Evolutionary conservation across 92 coral and sea anemone species (phyloP).

Genomic region (Isaurus tuberculatus): DNA sequence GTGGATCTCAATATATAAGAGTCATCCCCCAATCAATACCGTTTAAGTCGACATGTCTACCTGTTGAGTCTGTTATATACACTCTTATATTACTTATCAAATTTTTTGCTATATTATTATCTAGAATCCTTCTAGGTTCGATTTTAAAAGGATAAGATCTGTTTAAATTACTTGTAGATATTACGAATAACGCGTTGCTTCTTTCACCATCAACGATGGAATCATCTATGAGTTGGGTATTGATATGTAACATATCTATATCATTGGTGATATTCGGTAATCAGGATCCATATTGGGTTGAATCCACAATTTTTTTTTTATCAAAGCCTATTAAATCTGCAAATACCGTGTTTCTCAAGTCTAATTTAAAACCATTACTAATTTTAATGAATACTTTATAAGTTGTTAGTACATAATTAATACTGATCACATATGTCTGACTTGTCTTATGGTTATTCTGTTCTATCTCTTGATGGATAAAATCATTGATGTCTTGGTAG

Average conservation of each 20-base stretch:
- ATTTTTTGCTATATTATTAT: no score
- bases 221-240: neutral
- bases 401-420: conserved; percentile 21
- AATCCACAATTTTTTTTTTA: neutral
- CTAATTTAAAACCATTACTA: conserved; percentile 19
- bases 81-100: no score
- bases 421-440: conserved; percentile 12
- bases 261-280: neutral
- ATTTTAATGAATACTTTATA: conserved; percentile 22
- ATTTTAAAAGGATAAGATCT: neutral
- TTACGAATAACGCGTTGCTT: neutral
- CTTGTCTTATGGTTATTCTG: neutral
- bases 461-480: neutral
- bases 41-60: no score
- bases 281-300: neutral
- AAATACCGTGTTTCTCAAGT: conserved; percentile 26
- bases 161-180: conserved; percentile 1
- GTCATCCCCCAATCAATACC: no score
- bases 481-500: neutral
- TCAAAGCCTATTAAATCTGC: conserved; percentile 32
- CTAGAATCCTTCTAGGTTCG: no score
- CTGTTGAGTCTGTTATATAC: no score
- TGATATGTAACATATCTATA: neutral
- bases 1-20: no score
- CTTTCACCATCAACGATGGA: neutral